Evolutionary conservation across 2,797 vertebrate species (phyloP).

Genomic region (Neosalanx taihuensis): DNA sequence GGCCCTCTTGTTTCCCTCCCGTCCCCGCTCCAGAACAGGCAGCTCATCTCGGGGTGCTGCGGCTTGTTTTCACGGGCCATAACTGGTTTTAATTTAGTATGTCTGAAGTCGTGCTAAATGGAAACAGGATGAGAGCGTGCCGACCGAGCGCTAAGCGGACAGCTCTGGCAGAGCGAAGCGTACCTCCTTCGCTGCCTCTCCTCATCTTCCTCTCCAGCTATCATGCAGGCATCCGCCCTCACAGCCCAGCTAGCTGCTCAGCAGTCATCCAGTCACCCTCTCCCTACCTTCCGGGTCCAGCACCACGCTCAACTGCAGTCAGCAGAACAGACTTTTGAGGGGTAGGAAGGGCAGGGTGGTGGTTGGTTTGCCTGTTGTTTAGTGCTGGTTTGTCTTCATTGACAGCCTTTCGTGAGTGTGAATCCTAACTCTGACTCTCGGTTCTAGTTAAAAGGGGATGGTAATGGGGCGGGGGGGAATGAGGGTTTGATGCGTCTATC

Average conservation of each 20-base stretch:
- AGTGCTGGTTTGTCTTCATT: not conserved
- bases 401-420: not conserved
- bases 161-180: not conserved
- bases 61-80: constrained; percentile 23
- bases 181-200: no score
- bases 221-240: not conserved
- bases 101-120: constrained; percentile 21
- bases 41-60: constrained; percentile 19
- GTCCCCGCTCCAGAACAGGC: not conserved
- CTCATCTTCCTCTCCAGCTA: not conserved
- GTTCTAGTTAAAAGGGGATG: not conserved
- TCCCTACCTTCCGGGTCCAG: not conserved
- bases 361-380: not conserved
- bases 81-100: constrained; percentile 37
- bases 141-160: constrained; percentile 18
- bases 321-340: not conserved
- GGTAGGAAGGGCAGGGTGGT: not conserved
- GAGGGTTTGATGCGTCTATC: not conserved
- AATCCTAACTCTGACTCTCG: not conserved
- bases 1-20: constrained; percentile 5
- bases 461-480: no score
- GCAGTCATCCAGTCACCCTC: not conserved
- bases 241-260: not conserved
- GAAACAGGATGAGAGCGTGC: constrained; percentile 15
- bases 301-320: not conserved